Evolutionary conservation across 2,113 vertebrate genomes (phyloP).

Genomic region (Zosterops borbonicus): DNA sequence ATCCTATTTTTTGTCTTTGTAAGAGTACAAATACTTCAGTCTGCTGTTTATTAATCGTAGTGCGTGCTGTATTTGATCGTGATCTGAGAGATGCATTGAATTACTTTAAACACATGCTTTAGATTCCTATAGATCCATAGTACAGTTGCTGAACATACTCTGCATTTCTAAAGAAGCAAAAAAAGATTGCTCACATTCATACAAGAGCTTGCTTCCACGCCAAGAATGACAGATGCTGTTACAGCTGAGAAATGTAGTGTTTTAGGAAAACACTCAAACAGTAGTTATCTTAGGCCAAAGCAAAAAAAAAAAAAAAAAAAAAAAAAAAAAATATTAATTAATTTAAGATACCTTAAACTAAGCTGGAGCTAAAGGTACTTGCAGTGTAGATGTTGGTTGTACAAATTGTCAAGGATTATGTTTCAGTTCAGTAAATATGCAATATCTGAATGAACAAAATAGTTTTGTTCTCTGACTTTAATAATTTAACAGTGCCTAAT

Average conservation of each 20-base stretch:
- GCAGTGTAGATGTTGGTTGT: background rate
- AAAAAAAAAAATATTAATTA: background rate
- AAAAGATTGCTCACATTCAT: constrained; percentile 81
- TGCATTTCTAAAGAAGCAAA: constrained; percentile 80
- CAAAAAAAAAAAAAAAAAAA: background rate
- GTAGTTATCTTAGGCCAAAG: constrained; percentile 65
- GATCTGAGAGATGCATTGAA: constrained; percentile 75
- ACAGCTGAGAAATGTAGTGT: constrained; percentile 79
- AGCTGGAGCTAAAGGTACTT: background rate
- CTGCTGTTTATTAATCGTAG: constrained; percentile 63
- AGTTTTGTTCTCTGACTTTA: background rate
- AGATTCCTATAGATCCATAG: constrained; percentile 85
- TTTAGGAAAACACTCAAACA: constrained; percentile 74
- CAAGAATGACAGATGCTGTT: constrained; percentile 91
- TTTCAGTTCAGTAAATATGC: background rate
- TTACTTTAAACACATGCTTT: constrained; percentile 83
- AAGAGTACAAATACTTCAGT: constrained; percentile 12
- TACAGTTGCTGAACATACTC: constrained; percentile 92
- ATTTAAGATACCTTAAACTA: constrained; percentile 31
- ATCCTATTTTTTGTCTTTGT: constrained; percentile 26
- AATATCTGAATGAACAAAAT: background rate
- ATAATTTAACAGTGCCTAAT: background rate
- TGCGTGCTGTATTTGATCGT: constrained; percentile 70
- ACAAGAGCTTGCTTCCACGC: constrained; percentile 75
- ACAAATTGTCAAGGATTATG: background rate